Base-by-base conservation (phyloP, 2,113 vertebrate species). In the Hippolais icterina region DNA sequence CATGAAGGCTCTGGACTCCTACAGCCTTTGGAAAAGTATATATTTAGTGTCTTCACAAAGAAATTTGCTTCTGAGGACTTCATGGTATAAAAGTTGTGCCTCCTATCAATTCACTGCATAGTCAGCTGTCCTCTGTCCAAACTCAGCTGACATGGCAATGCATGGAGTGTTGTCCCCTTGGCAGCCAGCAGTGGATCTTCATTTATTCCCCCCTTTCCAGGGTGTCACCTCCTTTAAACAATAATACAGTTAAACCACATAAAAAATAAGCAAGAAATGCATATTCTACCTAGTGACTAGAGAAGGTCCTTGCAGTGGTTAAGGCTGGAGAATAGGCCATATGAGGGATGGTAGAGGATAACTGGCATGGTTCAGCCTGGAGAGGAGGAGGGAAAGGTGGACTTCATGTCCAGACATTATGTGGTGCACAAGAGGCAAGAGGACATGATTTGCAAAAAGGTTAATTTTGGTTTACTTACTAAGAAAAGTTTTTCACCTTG, bases 381-480 rank as follows among this genome's bases (percentile, higher is more conserved):
- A 72, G 63, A 71, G 37, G 14, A 50, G 11, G 5, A 50, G 13
- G 4, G 10, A 2, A 35, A 89, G 25, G 25, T 10, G 61, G 12
- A 64, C 27, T 3, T 44, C 21, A 52, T 12, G 11, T 39, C 22
- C 41, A 24, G 5, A 9, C 15, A 41, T 27, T 64, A 41, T 28
- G 12, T 44, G 16, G 16, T 21, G 17, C 9, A 28, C 23, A 31
- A 68, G 37, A 87, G 35, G 39, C 27, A 82, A 66, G 29, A 46
- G 3, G 29, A 39, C 3, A 21, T 2, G 0, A 47, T 54, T 44
- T 42, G 23, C 15, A 64, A 28, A 68, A 80, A 52, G 2, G 0
- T 4, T 74, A 4, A 33, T 78, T 78, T 50, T 13, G 5, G 5
- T 42, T 78, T 66, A 47, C 28, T 16, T 74, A 2, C 16, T 56